Base-by-base conservation (phyloP, 2,888 invertebrate genomes). In the Eustalomyia histrio region DNA sequence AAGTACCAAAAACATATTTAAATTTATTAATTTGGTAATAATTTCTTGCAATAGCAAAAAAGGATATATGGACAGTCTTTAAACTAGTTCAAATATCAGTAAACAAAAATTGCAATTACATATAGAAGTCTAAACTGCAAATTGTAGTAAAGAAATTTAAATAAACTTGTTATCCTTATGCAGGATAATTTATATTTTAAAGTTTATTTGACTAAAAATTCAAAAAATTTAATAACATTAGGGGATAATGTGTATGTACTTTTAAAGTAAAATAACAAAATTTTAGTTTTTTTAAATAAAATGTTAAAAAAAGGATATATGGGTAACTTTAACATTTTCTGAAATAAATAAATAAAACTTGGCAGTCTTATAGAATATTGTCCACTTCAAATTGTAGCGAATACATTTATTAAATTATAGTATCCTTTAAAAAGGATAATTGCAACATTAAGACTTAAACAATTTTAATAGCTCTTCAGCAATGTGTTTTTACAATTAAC, bases 301-400 rank as follows among this genome's bases (percentile, higher is more conserved):
- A 39, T 39, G 8, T 39, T 3, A 12, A n/a, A 50, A 64, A 64
- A 64, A 52, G 52, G 64, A 64, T 50, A 64, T 64, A 17, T 29
- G 50, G 6, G 4, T 10, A 50, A 29, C 50, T 50, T 50, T 29
- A 2, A 39, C 10, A 39, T 2, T 39, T 7, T 39, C 12, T 14
- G 14, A 4, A 12, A 3, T 39, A 39, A 12, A 2, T 39, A 10
- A 12, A 39, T 14, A 8, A 12, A 12, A 39, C 6, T 39, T 4
- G 2, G 39, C 12, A 39, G 14, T 39, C 10, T 21, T 29, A 6
- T 5, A 39, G 10, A 12, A 1, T 3, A 12, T 10, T 39, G 12
- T 12, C 12, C 1, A 39, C 10, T 2, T 1, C 39, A 39, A 39
- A 39, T 39, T 39, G 39, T 39, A 12, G 10, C 12, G 14, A 12